These are phyloP conservation scores for Leptodactylus fallax DNA, from an alignment of 2,797 vertebrate genomes.

Conservation along the genomic window DNA sequence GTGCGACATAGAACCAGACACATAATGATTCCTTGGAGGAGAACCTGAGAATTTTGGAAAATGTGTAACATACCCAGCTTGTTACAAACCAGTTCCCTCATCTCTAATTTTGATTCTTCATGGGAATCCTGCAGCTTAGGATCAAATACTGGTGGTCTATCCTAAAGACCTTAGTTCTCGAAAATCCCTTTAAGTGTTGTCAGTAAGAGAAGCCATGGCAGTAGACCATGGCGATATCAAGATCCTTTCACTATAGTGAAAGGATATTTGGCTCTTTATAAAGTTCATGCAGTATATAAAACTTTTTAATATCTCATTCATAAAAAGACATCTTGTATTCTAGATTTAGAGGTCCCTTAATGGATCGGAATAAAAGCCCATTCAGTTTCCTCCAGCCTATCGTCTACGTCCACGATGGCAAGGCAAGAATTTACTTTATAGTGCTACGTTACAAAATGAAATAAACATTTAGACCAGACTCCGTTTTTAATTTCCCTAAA, in stretches of 20 bases:
- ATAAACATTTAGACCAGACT: conserved; percentile 36
- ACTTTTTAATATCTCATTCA: background rate
- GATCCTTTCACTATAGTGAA: background rate
- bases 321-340: background rate
- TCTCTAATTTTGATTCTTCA: too few species aligned
- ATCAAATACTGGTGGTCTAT: too few species aligned
- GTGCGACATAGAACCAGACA: too few species aligned
- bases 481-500: conserved; percentile 49
- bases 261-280: background rate
- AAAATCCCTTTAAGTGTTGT: background rate
- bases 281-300: background rate
- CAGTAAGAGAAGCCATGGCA: background rate
- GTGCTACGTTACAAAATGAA: background rate
- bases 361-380: background rate
- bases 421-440: conserved; percentile 7
- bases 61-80: too few species aligned
- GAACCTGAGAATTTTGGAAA: too few species aligned
- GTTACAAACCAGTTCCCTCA: too few species aligned
- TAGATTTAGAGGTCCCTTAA: background rate
- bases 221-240: background rate
- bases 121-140: too few species aligned
- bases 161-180: too few species aligned
- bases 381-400: background rate
- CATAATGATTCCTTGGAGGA: too few species aligned
- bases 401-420: background rate